Percentiles rank a stretch among this genome's conserved stretches.
Evolutionary conservation across 2,888 invertebrate genomes (phyloP).

Genomic region (Brenthis daphne): DNA sequence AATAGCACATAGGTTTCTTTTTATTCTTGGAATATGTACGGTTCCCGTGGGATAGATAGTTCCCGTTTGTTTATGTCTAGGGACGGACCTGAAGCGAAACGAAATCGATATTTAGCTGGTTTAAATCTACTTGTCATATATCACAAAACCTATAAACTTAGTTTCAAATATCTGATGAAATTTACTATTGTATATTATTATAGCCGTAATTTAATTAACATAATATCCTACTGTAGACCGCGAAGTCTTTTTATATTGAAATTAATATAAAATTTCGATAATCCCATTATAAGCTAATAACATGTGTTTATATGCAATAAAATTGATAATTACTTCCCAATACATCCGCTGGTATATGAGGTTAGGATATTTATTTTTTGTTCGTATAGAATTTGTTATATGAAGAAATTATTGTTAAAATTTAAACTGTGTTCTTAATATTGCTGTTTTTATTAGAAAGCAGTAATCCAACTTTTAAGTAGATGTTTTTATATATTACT

Average conservation of each 20-base stretch:
- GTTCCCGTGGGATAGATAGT: too few relatives aligned
- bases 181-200: constrained; percentile 7
- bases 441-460: too few relatives aligned
- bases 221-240: constrained; percentile 16
- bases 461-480: too few relatives aligned
- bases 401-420: neutral
- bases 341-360: constrained; percentile 13
- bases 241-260: constrained; percentile 12
- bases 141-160: neutral
- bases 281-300: constrained; percentile 19
- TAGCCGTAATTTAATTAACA: constrained; percentile 16
- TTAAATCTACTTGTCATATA: neutral
- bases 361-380: neutral
- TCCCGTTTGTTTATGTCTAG: too few relatives aligned
- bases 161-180: neutral
- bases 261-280: constrained; percentile 22
- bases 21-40: too few relatives aligned
- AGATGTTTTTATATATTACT: too few relatives aligned
- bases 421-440: neutral
- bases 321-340: constrained; percentile 30
- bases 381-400: too few relatives aligned
- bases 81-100: too few relatives aligned
- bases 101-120: too few relatives aligned
- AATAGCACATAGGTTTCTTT: too few relatives aligned
- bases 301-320: constrained; percentile 40